Evolutionary conservation across 30 jellyfish, hydroid and myxozoan species (phyloP), one percentile per base, ranked within the genome.

Genomic region (Catostylus mosaicus): DNA sequence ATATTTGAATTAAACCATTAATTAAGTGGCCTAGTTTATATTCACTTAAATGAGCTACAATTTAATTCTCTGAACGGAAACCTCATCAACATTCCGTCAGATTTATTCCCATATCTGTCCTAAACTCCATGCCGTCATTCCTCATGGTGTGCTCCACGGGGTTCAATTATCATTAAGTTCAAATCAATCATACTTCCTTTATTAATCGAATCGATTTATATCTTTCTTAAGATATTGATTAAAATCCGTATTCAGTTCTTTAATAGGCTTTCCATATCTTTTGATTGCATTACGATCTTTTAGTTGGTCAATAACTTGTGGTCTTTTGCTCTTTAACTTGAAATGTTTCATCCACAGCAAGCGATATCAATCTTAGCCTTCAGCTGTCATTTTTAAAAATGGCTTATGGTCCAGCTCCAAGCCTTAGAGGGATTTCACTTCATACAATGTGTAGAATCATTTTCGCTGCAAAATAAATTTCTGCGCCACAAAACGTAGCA

Each of bases 161-260:
- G 77, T 22, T 64, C 38, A 19, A 64, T 64, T n/a, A 30, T 31
- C 27, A 64, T 30, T 64, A 30, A 64, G 26, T 32, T 16, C 24
- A 43, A 7, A 11, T 30, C 77, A 64, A 48, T 3, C 30, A 10
- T 23, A 64, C 77, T 64, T 64, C 77, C 77, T 64, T 64, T 31
- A 64, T 6, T 43, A 24, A 27, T 31, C 32, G 14, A 64, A 64
- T 24, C 56, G 54, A 64, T 64, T 64, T 36, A 64, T 64, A 26
- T 30, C 7, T 30, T 64, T 64, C 52, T 20, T 29, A 26, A 27
- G 26, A 23, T n/a, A 59, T 27, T 59, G 71, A 59, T 59, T 27
- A 27, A n/a, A 59, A 23, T 37, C 71, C 36, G 10, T 27, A 20
- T 20, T 27, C 38, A 59, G 7, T 59, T n/a, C 3, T 20, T 22